Base-by-base conservation (phyloP, 2,888 invertebrate genomes). In the Allacma fusca region DNA sequence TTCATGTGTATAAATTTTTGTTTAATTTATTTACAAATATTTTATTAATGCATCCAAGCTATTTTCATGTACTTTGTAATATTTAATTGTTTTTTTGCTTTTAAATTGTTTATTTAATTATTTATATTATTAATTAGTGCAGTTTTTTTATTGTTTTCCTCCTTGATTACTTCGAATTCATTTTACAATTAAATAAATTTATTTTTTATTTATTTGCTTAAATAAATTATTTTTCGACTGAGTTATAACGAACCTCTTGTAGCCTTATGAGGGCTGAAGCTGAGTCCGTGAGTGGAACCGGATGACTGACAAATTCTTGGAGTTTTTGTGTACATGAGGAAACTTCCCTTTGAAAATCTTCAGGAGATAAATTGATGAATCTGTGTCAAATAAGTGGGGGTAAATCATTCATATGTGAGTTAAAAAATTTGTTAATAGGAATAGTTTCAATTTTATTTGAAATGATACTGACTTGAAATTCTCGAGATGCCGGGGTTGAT, bases 171-270 rank as follows among this genome's bases (percentile, higher is more conserved):
- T n/a, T n/a, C n/a, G n/a, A n/a, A n/a, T n/a, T n/a, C n/a, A n/a
- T n/a, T n/a, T n/a, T n/a, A n/a, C n/a, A n/a, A n/a, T n/a, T n/a
- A n/a, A n/a, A n/a, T n/a, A n/a, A n/a, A n/a, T n/a, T n/a, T n/a
- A n/a, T n/a, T n/a, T n/a, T n/a, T n/a, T n/a, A n/a, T n/a, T n/a
- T n/a, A n/a, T n/a, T n/a, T n/a, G n/a, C n/a, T n/a, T n/a, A n/a
- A n/a, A n/a, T n/a, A n/a, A n/a, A n/a, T n/a, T 57, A 21, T 21
- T 57, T 57, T 19, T 57, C 19, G 7, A 34, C 13, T n/a, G n/a
- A n/a, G n/a, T n/a, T n/a, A n/a, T n/a, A n/a, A 23, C 23, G 24
- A 50, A 80, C 81, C 74, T 81, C 81, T 34, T 78, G 71, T 0
- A 81, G 69, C 23, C 81, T 70, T 28, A 69, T 59, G 40, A 80